Evolutionary conservation across 2,888 invertebrate genomes (phyloP), one percentile per base, ranked within the genome.

Genomic region (Drosophila quinaria): DNA sequence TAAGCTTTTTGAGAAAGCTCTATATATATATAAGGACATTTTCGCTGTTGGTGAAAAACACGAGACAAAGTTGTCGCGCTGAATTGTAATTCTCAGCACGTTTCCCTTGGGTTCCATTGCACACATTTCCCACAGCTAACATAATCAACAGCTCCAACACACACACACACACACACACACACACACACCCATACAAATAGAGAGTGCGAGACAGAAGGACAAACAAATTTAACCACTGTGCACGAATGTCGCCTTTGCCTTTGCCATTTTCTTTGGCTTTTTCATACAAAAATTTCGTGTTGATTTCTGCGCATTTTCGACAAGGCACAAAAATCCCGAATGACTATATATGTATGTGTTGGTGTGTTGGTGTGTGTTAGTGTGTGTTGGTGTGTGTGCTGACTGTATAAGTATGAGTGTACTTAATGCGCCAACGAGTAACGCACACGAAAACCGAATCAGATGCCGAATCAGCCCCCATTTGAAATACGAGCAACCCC

Each of bases 391-490:
- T 51, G 29, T 50, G 55, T 50, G 41, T 49, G 15, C 52, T 56
- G 42, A 47, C 41, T 65, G 46, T 50, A 33, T 33, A 46, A 52
- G 66, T 51, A 68, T 72, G 70, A 71, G 71, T 74, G 81, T 87
- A 80, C 80, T 81, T 81, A 85, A 82, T 85, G 82, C 87, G 81
- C 74, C 80, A 77, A 82, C 82, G 74, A 80, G 76, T 62, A 64
- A 70, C 83, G 74, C 64, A 47, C 61, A 41, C 52, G 64, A 60
- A 56, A 78, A 69, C 74, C 60, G 78, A 77, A 74, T 83, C 85
- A 67, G 74, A 76, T 72, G 64, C 82, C 69, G 66, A 79, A 75
- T 77, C 85, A 79, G 80, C 71, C 74, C 67, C 78, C 55, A 73
- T 61, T 56, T 25, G 42, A 17, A 17, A 11, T 25, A 5, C 46